Evolutionary conservation across 2,113 vertebrate species (phyloP).

Genomic region (Fregetta grallaria): DNA sequence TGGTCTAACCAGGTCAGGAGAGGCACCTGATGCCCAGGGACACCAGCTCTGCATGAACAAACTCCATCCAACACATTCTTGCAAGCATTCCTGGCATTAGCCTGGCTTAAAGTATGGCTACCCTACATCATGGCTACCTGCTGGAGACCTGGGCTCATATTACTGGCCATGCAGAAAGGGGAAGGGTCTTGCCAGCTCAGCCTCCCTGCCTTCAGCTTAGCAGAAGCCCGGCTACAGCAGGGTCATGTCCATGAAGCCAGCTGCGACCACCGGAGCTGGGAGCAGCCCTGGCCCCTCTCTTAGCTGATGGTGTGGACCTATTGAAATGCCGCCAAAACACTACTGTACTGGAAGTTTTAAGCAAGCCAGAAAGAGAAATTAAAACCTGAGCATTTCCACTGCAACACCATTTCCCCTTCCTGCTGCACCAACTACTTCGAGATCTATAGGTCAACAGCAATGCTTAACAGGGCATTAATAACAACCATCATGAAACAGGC

Average conservation of each 20-base stretch:
- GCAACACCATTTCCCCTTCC: neutral
- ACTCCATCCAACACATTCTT: neutral
- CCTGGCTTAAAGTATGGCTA: neutral
- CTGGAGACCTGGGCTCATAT: neutral
- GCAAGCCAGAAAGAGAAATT: neutral
- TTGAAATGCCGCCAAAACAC: neutral
- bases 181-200: neutral
- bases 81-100: neutral
- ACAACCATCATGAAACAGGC: neutral
- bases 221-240: neutral
- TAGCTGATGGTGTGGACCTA: fast-evolving
- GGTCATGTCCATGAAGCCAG: neutral
- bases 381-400: neutral
- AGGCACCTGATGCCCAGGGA: fast-evolving
- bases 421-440: neutral
- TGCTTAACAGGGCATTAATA: neutral
- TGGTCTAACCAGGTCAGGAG: neutral
- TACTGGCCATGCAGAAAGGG: neutral
- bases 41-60: neutral
- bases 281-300: neutral
- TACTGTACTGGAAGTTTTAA: neutral
- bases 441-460: neutral
- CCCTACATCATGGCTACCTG: neutral
- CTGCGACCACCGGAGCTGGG: fast-evolving
- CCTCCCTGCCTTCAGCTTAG: neutral